phyloP scores from a whole-genome alignment of 2,797 vertebrate species.

The Hipposideros larvatus region DNA sequence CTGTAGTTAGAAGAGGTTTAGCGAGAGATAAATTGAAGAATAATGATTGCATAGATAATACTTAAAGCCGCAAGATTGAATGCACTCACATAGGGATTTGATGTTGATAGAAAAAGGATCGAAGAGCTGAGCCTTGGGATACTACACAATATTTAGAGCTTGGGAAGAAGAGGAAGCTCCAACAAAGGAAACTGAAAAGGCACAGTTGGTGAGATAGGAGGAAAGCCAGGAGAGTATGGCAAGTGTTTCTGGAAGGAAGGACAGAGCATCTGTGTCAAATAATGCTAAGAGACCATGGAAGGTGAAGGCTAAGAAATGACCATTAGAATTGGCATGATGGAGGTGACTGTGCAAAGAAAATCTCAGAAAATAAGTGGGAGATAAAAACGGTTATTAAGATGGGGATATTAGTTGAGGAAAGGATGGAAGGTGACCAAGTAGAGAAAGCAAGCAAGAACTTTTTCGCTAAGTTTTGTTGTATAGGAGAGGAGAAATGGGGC shows the following conservation, averaged over 20 bases:
- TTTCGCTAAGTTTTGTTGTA: neutral
- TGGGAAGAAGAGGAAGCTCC: neutral
- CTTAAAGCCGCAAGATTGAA: conserved; percentile 17
- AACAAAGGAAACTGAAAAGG: conserved; percentile 9
- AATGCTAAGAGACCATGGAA: neutral
- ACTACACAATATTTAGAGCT: neutral
- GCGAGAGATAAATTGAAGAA: conserved; percentile 1
- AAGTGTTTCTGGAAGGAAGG: conserved; percentile 2
- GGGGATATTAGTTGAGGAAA: neutral
- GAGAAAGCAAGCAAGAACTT: conserved; percentile 24
- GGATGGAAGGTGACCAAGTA: neutral
- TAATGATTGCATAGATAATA: neutral
- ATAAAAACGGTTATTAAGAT: neutral
- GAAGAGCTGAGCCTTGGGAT: conserved; percentile 5
- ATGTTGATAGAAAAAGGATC: conserved; percentile 15
- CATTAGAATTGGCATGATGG: neutral
- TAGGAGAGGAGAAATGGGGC: conserved; percentile 3
- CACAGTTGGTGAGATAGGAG: conserved; percentile 43
- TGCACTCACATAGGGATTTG: neutral
- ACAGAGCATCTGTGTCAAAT: neutral
- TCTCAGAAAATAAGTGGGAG: neutral
- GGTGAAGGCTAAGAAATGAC: neutral
- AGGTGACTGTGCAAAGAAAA: conserved; percentile 13
- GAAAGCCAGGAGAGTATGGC: neutral
- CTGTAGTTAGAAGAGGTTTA: neutral